Conservation (phyloP, 2,888 invertebrate genomes). For the Holacanthella duospinosa region DNA sequence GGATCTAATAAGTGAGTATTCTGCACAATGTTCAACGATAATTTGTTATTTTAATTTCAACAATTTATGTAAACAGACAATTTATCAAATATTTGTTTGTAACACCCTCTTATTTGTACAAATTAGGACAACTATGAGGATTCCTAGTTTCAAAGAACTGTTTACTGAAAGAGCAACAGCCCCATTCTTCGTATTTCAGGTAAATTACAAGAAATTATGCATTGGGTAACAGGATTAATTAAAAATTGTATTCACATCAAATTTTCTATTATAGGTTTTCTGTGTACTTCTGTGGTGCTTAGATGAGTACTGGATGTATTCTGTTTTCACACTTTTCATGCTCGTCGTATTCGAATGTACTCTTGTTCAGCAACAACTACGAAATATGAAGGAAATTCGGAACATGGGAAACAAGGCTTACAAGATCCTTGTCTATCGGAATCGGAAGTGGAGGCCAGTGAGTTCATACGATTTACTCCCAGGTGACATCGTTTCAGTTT, state of each 20-base stretch:
- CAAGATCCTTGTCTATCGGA: conserved; percentile 77
- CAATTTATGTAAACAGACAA: no score
- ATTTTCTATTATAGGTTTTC: conserved; percentile 61
- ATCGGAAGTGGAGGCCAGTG: conserved; percentile 76
- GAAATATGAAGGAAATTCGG: conserved; percentile 96
- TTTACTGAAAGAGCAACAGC: conserved; percentile 97
- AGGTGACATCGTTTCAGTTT: conserved; percentile 89
- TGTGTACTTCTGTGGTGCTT: conserved; percentile 98
- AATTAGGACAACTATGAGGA: conserved; percentile 67
- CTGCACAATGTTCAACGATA: not conserved
- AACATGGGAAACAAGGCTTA: conserved; percentile 99
- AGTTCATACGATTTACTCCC: conserved; percentile 81
- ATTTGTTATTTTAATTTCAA: conserved; percentile 32
- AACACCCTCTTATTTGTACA: no score
- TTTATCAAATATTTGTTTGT: no score
- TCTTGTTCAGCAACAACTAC: conserved; percentile 90
- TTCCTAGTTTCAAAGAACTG: conserved; percentile 91
- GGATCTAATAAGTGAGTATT: conserved; percentile 69
- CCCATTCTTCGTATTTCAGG: conserved; percentile 98
- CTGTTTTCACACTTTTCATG: conserved; percentile 91
- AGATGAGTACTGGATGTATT: conserved; percentile 98
- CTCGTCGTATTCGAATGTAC: conserved; percentile 94
- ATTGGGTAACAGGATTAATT: no score
- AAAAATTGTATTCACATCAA: not conserved
- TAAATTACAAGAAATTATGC: conserved; percentile 8